Base-by-base conservation (phyloP, 2,888 invertebrate species). In the Julus scandinavius region DNA sequence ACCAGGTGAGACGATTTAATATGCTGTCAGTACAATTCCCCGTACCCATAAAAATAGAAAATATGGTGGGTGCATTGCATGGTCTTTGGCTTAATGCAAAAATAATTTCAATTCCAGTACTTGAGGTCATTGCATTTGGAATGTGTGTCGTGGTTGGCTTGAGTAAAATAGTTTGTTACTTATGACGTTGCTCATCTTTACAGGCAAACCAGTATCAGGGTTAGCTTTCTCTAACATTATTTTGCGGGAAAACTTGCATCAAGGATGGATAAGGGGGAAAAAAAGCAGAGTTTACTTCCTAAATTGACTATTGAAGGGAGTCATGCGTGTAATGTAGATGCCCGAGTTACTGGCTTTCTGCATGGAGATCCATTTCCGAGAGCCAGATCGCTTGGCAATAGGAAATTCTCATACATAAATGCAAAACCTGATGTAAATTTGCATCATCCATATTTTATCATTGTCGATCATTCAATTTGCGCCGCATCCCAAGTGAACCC, bases 371-470 rank as follows among this genome's bases (percentile, higher is more conserved):
- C 38, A 80, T 80, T 80, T 80, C 80, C 29, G 13, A 80, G 3
- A 80, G 3, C 38, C 29, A 38, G 80, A 80, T 80, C 80, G 11
- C 38, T 38, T 15, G 7, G 38, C 80, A 38, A 11, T 80, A 6
- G 80, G 13, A 80, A 29, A 80, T 80, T 80, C 80, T 80, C 80
- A 80, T 80, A 80, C 80, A 80, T 80, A 80, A 80, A 80, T 80
- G 80, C 80, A 80, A 80, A 80, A 80, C 80, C 80, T 80, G 38
- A 29, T 20, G 80, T 80, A 80, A 80, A 80, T 80, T 80, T 80
- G 80, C 80, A 80, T 80, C 80, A 80, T 80, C 80, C 80, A 80
- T 80, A 80, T 80, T 80, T 80, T 80, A 80, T 80, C 80, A 80
- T 80, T 80, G 80, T 80, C 80, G 80, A 80, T 80, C 80, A 80